Base-by-base conservation (phyloP, 2,888 invertebrate species). In the Merodon equestris region DNA sequence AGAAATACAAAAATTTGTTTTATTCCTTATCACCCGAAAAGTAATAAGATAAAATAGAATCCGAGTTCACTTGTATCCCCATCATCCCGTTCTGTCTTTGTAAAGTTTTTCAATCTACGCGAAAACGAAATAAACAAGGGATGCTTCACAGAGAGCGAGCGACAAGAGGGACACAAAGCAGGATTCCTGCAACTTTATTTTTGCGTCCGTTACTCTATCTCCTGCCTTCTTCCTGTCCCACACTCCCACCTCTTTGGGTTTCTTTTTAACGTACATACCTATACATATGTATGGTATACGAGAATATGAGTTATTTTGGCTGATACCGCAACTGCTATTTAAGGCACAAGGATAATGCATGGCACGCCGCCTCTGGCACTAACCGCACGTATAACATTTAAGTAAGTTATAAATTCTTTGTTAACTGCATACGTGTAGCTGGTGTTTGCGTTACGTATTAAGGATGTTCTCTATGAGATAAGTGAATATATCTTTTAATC, bases 71-170 rank as follows among this genome's bases (percentile, higher is more conserved):
- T n/a, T n/a, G n/a, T 74, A 60, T 68, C 63, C 72, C 45, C 57
- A 19, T 56, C 54, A 48, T 70, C 56, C 68, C 58, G 68, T 74
- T 68, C 47, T 63, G 50, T 74, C 79, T 79, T 74, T 79, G 73
- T 74, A 79, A 79, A 79, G 79, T 79, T 79, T 79, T 79, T 79
- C 79, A 79, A 79, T 79, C 79, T 79, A 64, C 68, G 64, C 79
- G 51, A 64, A 68, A 74, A 60, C 54, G 58, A 79, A 70, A 74
- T 79, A 79, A 74, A 79, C 70, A 79, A 68, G 58, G 48, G 40
- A n/a, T 56, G 47, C 48, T 44, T 54, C 34, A 19, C 40, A 42
- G 38, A 53, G n/a, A n/a, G n/a, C n/a, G n/a, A n/a, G 14, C n/a
- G 53, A 60, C 42, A 38, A 36, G 27, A 47, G 45, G 70, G 70